Conservation (phyloP, 2,888 invertebrate genomes). For the Agrotis ipsilon region DNA sequence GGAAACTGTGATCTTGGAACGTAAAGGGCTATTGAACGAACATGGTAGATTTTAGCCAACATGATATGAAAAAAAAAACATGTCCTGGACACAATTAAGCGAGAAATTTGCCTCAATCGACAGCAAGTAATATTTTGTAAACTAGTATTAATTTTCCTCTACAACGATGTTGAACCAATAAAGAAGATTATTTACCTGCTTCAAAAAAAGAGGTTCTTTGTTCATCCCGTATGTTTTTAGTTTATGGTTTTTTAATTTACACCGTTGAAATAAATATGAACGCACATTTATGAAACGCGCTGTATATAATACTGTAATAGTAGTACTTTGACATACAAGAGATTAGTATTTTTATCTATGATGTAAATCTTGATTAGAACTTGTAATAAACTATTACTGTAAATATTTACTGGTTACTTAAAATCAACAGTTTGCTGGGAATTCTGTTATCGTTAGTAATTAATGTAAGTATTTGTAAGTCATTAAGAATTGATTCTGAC, state of each 20-base stretch:
- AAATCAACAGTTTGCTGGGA: not conserved
- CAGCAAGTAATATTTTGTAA: no score
- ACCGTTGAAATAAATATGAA: not conserved
- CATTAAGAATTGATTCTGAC: not conserved
- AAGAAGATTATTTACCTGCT: no score
- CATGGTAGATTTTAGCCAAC: no score
- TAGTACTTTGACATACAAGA: not conserved
- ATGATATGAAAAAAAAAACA: no score
- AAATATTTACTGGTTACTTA: slow-evolving; percentile 8
- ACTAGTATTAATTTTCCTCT: not conserved
- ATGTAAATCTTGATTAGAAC: slow-evolving; percentile 12
- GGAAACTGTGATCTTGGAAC: no score
- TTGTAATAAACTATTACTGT: not conserved
- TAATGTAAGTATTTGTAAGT: not conserved
- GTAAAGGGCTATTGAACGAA: no score
- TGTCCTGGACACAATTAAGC: no score
- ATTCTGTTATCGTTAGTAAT: slow-evolving; percentile 13
- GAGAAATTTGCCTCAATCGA: no score
- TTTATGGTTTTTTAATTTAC: no score
- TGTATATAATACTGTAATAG: not conserved
- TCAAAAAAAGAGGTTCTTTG: no score
- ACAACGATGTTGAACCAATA: not conserved
- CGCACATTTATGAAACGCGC: not conserved
- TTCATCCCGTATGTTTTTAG: no score
- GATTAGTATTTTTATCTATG: slow-evolving; percentile 10